A percentile compares a stretch with the other conserved stretches of the same genome.
Conservation (phyloP, 2,888 invertebrate genomes). For the Meiosimyza decipiens region DNA sequence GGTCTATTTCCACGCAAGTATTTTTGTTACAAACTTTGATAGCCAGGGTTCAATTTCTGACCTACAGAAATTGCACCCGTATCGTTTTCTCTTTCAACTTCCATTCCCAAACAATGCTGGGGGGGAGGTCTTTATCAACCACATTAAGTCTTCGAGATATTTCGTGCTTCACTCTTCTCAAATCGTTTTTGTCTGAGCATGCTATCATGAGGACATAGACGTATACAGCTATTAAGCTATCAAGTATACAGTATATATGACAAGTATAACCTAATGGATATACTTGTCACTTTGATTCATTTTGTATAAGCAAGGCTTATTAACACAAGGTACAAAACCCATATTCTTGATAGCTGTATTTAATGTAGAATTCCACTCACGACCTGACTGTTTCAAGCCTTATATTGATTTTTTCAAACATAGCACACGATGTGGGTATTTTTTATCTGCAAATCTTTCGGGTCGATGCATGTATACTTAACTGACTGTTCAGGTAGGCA, state of each 20-base stretch:
- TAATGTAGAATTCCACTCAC: constrained; percentile 42
- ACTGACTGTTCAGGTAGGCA: constrained; percentile 39
- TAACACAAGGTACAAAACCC: constrained; percentile 38
- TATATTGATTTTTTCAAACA: constrained; percentile 44
- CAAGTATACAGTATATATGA: no score
- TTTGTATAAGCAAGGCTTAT: constrained; percentile 41
- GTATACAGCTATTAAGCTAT: constrained; percentile 42
- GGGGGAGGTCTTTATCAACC: constrained; percentile 21
- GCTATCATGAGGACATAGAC: constrained; percentile 44
- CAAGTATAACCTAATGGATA: no score
- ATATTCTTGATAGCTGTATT: constrained; percentile 39
- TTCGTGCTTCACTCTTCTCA: constrained; percentile 36
- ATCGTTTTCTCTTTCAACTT: constrained; percentile 32
- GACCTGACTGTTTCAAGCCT: constrained; percentile 45
- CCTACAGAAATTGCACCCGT: constrained; percentile 33
- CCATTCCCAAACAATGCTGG: constrained; percentile 38
- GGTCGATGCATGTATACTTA: constrained; percentile 41
- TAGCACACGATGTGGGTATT: constrained; percentile 28
- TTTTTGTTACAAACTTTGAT: constrained; percentile 14
- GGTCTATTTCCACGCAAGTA: constrained; percentile 28
- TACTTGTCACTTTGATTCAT: constrained; percentile 20
- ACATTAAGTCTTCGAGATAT: constrained; percentile 26
- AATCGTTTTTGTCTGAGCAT: constrained; percentile 37
- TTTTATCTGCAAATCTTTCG: constrained; percentile 33
- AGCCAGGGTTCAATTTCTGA: constrained; percentile 30